Percentiles rank a stretch among this genome's conserved stretches.
These are phyloP conservation scores for Rhynchonycteris naso DNA, from an alignment of 2,797 vertebrate genomes.

Conservation along the genomic window DNA sequence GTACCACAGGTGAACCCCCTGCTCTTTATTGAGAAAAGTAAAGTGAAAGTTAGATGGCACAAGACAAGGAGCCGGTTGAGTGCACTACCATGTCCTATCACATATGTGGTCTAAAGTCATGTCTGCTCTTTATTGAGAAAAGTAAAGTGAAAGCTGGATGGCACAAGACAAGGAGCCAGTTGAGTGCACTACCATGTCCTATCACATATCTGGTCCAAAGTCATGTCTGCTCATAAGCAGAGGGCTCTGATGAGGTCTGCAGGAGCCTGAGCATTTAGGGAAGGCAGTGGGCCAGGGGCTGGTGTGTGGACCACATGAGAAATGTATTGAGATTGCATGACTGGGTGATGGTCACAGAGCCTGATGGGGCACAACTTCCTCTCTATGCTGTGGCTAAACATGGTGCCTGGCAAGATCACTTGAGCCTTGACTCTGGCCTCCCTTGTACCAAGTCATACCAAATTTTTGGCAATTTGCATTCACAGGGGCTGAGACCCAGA, in stretches of 20 bases:
- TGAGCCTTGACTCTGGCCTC: background rate
- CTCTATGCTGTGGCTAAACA: background rate
- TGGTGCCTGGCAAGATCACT: background rate
- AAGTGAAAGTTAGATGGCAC: too few species aligned
- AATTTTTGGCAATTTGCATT: background rate
- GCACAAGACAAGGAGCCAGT: accelerated
- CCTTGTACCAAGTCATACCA: background rate
- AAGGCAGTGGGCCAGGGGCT: background rate
- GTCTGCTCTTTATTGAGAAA: background rate
- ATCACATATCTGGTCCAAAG: background rate
- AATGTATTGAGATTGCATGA: background rate
- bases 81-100: accelerated
- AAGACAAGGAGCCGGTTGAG: accelerated
- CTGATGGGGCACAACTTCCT: background rate
- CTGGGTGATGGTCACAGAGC: background rate
- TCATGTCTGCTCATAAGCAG: background rate
- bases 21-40: background rate
- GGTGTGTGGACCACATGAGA: too few species aligned
- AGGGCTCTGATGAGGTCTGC: too few species aligned
- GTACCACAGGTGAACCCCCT: background rate
- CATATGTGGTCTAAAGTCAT: background rate
- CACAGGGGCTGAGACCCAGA: background rate
- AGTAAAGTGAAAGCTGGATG: too few species aligned
- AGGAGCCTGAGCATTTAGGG: background rate
- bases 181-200: accelerated